Evolutionary conservation across 1,140 invertebrate species (phyloP).

Genomic region (Caenorhabditis briggsae): DNA sequence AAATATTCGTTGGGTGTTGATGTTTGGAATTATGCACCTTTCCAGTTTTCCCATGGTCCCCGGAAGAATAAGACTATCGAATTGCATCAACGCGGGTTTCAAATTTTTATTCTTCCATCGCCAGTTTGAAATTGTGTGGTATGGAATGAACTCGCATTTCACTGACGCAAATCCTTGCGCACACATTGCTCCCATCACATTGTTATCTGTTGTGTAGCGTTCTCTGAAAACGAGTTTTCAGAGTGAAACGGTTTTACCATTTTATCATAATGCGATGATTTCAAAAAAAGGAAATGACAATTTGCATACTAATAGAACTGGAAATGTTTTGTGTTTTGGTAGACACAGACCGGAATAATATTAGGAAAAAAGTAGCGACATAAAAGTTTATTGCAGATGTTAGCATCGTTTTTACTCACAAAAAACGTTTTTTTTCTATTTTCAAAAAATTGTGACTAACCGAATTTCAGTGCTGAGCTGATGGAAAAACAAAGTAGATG

Average conservation of each 20-base stretch:
- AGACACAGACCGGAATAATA: no score
- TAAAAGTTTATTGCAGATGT: no score
- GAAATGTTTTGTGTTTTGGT: no score
- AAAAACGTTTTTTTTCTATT: no score
- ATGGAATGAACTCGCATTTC: slow-evolving; percentile 41
- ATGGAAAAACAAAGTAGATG: slow-evolving; percentile 34
- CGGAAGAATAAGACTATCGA: slow-evolving; percentile 39
- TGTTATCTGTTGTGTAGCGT: slow-evolving; percentile 43
- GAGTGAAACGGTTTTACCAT: neutral
- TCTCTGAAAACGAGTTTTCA: neutral
- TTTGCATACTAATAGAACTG: no score
- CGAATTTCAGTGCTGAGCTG: slow-evolving; percentile 45
- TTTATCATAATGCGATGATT: neutral
- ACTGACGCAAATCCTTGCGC: slow-evolving; percentile 28
- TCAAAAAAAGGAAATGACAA: neutral
- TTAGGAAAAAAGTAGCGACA: no score
- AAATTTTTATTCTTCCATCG: slow-evolving; percentile 42
- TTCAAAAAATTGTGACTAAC: neutral
- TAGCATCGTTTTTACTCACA: no score
- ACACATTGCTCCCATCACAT: slow-evolving; percentile 45
- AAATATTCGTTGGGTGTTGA: neutral
- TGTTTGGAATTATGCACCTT: neutral
- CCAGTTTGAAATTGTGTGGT: slow-evolving; percentile 43
- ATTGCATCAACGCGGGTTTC: slow-evolving; percentile 39
- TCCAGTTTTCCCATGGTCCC: slow-evolving; percentile 32